Evolutionary conservation across 2,113 vertebrate genomes (phyloP), one percentile per base, ranked within the genome.

Genomic region (Phoenicopterus ruber): DNA sequence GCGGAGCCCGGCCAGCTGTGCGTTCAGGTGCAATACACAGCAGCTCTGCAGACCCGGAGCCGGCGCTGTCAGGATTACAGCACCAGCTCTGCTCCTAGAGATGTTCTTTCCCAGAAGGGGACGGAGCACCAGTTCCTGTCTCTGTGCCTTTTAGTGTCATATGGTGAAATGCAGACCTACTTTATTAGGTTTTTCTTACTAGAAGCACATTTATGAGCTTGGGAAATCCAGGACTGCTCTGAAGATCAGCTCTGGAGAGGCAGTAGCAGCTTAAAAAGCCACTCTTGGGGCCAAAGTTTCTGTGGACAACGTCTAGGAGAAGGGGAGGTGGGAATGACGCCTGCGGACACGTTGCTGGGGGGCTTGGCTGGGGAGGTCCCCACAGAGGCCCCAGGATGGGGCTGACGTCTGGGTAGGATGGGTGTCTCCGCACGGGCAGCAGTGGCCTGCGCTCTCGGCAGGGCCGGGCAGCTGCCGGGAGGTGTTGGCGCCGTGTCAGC

Each of bases 311-410:
- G 2, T 32, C 38, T 32, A 6, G 50, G 32, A 65, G 63, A 26
- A 81, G 16, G 24, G 14, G 36, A 72, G 26, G 62, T 73, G 58
- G 34, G 66, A 46, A 1, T 26, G 44, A 20, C 1, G 2, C 12
- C 21, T 40, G n/a, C 36, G 44, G 38, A 2, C 65, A 25, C 2
- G 34, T 76, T 50, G 26, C 55, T 32, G 49, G 13, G 15, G 20
- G 21, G 15, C 10, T 78, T 73, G 59, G 54, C 29, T 0, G 1
- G 1, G 28, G 31, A 55, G 8, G n/a, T 34, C 61, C 36, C 24
- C 0, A 0, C 2, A 31, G 36, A 26, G 0, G 5, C 21, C 50
- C 71, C 1, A 31, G 7, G 52, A 7, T 5, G 34, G 52, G 42
- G 24, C 55, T 61, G 26, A 2, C 85, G 65, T 66, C 24, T 26